These are phyloP conservation scores for Lepus townsendii DNA, from an alignment of 2,797 vertebrate genomes.

Conservation along the genomic window DNA sequence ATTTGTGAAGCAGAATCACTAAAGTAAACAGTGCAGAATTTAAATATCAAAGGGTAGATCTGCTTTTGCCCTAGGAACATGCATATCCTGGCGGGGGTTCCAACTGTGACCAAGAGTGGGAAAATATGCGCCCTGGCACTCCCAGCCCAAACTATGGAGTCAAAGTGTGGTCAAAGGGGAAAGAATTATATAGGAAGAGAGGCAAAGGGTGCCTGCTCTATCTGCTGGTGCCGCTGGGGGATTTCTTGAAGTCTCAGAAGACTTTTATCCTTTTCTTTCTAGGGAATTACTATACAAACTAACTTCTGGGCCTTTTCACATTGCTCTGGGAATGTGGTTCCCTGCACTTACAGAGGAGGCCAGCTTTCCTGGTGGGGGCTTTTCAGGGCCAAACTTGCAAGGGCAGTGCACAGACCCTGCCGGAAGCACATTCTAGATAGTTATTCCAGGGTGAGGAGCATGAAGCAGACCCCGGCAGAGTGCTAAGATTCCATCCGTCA, in stretches of 20 bases:
- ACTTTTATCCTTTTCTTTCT: slow-evolving; percentile 32
- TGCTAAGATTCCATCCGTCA: background rate
- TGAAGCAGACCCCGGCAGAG: rapidly evolving
- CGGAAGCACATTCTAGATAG: background rate
- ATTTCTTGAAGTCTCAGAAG: background rate
- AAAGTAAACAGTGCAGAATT: background rate
- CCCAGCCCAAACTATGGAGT: background rate
- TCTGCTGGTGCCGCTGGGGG: background rate
- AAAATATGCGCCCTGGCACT: background rate
- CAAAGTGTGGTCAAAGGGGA: background rate
- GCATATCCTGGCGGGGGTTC: background rate
- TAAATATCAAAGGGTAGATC: background rate
- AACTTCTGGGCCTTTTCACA: background rate
- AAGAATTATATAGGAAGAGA: background rate
- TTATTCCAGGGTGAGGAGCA: background rate
- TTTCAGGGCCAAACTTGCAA: background rate
- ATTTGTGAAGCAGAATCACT: background rate
- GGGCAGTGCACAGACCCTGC: background rate
- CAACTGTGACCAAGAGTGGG: background rate
- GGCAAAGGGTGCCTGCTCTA: background rate
- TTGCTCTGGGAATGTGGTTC: background rate
- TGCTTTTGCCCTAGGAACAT: background rate
- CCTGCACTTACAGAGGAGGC: background rate
- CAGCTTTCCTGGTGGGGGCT: background rate
- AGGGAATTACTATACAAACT: background rate